Percentiles rank a stretch among this genome's conserved stretches.
phyloP scores from a whole-genome alignment of 2,888 invertebrate genomes.

The Leptopilina myrica region DNA sequence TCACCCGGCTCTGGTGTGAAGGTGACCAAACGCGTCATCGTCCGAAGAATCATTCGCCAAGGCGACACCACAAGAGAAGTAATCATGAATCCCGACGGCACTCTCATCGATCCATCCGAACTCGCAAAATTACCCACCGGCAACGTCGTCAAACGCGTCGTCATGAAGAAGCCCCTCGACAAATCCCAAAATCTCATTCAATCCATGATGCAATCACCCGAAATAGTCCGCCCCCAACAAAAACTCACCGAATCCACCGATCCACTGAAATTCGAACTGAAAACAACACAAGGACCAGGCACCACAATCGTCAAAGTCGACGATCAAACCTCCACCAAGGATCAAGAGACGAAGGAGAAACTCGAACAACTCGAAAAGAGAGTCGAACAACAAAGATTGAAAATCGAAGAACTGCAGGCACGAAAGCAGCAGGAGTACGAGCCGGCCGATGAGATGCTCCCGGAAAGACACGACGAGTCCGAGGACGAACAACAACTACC shows the following conservation, averaged over 20 bases:
- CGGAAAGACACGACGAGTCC: slow-evolving; percentile 73
- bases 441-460: slow-evolving; percentile 71
- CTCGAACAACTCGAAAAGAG: slow-evolving; percentile 72
- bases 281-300: slow-evolving; percentile 64
- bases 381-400: slow-evolving; percentile 72
- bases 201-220: slow-evolving; percentile 62
- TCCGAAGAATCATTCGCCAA: slow-evolving; percentile 73
- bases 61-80: slow-evolving; percentile 74
- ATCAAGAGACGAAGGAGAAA: slow-evolving; percentile 73
- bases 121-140: slow-evolving; percentile 73
- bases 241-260: slow-evolving; percentile 52
- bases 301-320: slow-evolving; percentile 35
- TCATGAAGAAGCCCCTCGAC: slow-evolving; percentile 72
- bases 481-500: slow-evolving; percentile 77
- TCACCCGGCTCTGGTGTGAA: slow-evolving; percentile 60
- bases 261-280: slow-evolving; percentile 67
- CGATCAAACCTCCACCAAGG: slow-evolving; percentile 55
- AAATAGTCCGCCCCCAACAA: slow-evolving; percentile 42
- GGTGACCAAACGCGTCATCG: slow-evolving; percentile 73
- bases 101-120: slow-evolving; percentile 73
- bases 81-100: slow-evolving; percentile 75
- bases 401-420: slow-evolving; percentile 72
- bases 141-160: slow-evolving; percentile 74
- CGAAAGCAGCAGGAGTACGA: slow-evolving; percentile 72
- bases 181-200: slow-evolving; percentile 65